Evolutionary conservation across 2,888 invertebrate genomes (phyloP), one percentile per base, ranked within the genome.

Genomic region (Formica aserva): DNA sequence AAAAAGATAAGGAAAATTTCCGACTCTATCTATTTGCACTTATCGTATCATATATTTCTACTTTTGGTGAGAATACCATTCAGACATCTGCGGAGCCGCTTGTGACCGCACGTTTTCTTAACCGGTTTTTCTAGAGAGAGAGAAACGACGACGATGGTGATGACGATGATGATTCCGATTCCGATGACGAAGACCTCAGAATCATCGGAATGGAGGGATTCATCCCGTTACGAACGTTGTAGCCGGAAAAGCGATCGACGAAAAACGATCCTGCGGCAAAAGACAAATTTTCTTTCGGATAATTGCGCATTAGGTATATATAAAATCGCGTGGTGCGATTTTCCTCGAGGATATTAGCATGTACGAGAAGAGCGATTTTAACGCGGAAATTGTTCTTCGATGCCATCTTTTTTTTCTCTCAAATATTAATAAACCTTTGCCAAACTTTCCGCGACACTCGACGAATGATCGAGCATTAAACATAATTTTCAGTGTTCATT

Each of bases 171-270:
- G 92, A 91, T 87, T 85, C 77, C 84, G 87, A 86, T 88, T 88
- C 90, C 86, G 88, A 91, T 90, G 92, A 92, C 86, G 93, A 92
- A 92, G 94, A 94, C 89, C 93, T 93, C 91, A 94, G 89, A 92
- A 92, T 93, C 92, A 90, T 94, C 90, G 93, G 93, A 92, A 92
- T 94, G 92, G 93, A 94, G 86, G 94, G 94, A 92, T 94, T 92
- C 92, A 94, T 94, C 93, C 94, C 94, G 81, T 94, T 94, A 89
- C 92, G 93, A 91, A 94, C 93, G 74, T 93, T 94, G 87, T 94
- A 91, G 93, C 67, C 83, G 65, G 72, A 75, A 86, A 78, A 72
- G 52, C 38, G 71, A 38, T 85, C 77, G 67, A 74, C 66, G 77
- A 45, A 52, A 52, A 84, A 65, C 38, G 32, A 66, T 82, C 41